A percentile compares a stretch with the other conserved stretches of the same genome.
Evolutionary conservation across 2,113 vertebrate genomes (phyloP).

Genomic region (Otus sunia): DNA sequence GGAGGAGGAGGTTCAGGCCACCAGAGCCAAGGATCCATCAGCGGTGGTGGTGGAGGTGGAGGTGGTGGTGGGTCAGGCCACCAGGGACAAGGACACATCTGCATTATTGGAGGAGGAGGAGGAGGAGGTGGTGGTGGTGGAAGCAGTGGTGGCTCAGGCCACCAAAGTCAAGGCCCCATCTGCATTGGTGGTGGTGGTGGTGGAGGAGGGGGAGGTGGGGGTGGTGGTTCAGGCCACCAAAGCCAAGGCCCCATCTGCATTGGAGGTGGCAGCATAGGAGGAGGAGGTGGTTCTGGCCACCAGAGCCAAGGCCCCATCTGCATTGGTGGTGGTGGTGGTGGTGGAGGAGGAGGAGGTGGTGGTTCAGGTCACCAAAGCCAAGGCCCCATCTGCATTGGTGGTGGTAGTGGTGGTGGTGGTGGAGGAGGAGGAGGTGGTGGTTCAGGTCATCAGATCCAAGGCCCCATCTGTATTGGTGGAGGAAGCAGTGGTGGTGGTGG

Average conservation of each 20-base stretch:
- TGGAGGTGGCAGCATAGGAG: not conserved
- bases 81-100: not conserved
- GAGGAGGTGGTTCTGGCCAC: not conserved
- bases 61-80: not conserved
- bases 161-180: not conserved
- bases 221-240: not conserved
- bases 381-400: not conserved
- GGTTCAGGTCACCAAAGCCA: rapidly evolving
- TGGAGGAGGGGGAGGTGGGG: not conserved
- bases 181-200: not conserved
- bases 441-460: rapidly evolving
- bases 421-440: not conserved
- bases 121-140: not conserved
- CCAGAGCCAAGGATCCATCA: not conserved
- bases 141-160: rapidly evolving
- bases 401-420: not conserved
- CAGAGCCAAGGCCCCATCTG: rapidly evolving
- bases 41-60: not conserved
- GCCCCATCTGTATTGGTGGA: not conserved
- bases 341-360: no score
- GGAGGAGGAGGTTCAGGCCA: not conserved
- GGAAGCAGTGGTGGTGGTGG: not conserved
- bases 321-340: not conserved
- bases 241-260: not conserved
- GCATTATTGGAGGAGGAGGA: not conserved